Conservation (phyloP, 64 coral and sea anemone species). For the Montipora sp. region DNA sequence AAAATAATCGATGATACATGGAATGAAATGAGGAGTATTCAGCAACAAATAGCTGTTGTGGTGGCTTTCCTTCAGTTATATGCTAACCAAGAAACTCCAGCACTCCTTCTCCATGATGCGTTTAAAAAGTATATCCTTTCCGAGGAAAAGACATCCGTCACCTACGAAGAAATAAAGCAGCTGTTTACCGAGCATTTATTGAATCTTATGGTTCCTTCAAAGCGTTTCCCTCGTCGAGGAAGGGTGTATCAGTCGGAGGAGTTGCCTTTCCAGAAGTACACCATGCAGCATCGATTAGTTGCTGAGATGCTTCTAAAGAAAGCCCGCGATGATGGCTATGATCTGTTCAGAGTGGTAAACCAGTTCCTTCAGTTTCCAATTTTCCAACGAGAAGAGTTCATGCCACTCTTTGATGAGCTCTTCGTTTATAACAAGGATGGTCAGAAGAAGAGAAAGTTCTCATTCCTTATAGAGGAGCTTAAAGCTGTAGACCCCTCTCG, state of each 20-base stretch:
- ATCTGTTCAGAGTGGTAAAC: slow-evolving; percentile 29
- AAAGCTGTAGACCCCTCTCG: slow-evolving; percentile 6
- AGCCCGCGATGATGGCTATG: neutral
- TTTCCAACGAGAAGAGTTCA: slow-evolving; percentile 38
- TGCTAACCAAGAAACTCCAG: slow-evolving; percentile 69
- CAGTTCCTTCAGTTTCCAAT: slow-evolving; percentile 73
- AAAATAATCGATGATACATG: slow-evolving; percentile 69
- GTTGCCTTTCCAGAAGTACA: slow-evolving; percentile 38
- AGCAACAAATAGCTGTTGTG: slow-evolving; percentile 69
- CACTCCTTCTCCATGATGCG: slow-evolving; percentile 48
- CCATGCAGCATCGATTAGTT: slow-evolving; percentile 74
- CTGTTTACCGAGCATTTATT: slow-evolving; percentile 79
- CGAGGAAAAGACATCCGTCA: slow-evolving; percentile 2
- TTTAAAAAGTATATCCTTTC: slow-evolving; percentile 53
- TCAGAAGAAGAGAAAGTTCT: slow-evolving; percentile 48
- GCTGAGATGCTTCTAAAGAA: slow-evolving; percentile 65
- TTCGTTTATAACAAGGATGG: slow-evolving; percentile 62
- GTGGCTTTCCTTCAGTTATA: slow-evolving; percentile 81
- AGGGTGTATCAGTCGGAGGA: neutral
- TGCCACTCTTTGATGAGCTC: slow-evolving; percentile 65
- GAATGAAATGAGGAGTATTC: slow-evolving; percentile 56
- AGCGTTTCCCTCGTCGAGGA: slow-evolving; percentile 3
- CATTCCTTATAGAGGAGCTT: slow-evolving; percentile 66
- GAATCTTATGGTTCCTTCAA: slow-evolving; percentile 79
- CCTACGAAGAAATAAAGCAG: slow-evolving; percentile 76